Conservation (phyloP, 2,797 vertebrate species). For the Simalia tracyae region DNA sequence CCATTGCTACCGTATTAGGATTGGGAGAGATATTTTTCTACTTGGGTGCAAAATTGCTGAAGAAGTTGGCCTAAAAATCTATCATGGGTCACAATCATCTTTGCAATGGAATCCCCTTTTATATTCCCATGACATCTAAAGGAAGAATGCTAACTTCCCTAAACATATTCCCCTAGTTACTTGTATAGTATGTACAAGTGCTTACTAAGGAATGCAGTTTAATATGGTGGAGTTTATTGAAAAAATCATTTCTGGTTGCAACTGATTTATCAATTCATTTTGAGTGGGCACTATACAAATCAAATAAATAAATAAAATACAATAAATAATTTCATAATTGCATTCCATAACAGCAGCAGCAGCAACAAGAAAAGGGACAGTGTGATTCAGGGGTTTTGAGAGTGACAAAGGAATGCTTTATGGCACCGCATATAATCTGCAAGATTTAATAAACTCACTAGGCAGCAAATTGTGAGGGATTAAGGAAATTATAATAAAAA, state of each 20-base stretch:
- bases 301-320: too few species aligned
- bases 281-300: background rate
- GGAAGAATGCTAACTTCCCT: background rate
- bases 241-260: background rate
- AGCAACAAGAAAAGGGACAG: background rate
- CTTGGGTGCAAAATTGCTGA: background rate
- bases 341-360: background rate
- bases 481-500: conserved; percentile 40
- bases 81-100: background rate
- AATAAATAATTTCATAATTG: background rate
- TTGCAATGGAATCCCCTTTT: background rate
- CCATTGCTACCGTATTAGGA: background rate
- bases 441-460: conserved; percentile 46
- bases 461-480: conserved; percentile 46
- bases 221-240: background rate
- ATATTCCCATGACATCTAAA: background rate
- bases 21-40: background rate
- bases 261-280: background rate
- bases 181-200: background rate
- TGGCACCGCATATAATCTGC: background rate
- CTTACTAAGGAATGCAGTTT: background rate
- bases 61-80: background rate
- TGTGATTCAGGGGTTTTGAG: background rate
- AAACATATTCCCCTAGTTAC: background rate
- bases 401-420: conserved; percentile 11